A percentile compares a stretch with the other conserved stretches of the same genome.
phyloP scores from a whole-genome alignment of 2,113 vertebrate species.

The Saimiri boliviensis region DNA sequence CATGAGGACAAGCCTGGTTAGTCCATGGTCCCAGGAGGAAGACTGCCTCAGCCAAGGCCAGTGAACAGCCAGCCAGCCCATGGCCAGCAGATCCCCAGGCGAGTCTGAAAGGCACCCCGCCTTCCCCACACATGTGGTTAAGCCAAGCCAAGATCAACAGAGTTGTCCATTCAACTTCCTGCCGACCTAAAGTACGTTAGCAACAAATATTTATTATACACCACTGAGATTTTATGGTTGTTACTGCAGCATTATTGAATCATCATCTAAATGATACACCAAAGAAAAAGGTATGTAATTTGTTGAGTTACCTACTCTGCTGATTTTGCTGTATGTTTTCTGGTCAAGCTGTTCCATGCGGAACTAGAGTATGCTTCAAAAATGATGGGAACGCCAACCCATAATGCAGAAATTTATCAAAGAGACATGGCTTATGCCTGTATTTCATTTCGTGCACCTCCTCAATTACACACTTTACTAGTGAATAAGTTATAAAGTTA shows the following conservation, averaged over 20 bases:
- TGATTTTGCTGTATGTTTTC: not conserved
- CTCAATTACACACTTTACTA: not conserved
- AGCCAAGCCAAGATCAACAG: not conserved
- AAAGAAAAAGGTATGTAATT: not conserved
- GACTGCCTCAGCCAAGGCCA: not conserved
- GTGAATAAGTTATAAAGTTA: not conserved
- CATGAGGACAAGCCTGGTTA: not conserved
- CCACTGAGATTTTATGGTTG: not conserved
- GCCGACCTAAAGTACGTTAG: not conserved
- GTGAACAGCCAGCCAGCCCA: not conserved
- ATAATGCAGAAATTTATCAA: not conserved
- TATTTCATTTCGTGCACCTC: not conserved
- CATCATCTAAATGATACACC: not conserved
- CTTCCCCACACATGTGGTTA: not conserved
- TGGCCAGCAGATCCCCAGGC: not conserved
- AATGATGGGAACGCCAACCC: not conserved
- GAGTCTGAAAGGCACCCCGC: accelerated
- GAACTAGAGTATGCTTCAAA: not conserved
- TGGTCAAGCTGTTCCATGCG: not conserved
- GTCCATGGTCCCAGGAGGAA: not conserved
- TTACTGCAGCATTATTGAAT: not conserved
- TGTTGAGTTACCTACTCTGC: not conserved
- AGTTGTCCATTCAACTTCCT: not conserved
- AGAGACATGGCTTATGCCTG: not conserved
- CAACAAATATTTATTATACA: not conserved